phyloP scores from a whole-genome alignment of 2,113 vertebrate genomes.

The Labeo catla region DNA sequence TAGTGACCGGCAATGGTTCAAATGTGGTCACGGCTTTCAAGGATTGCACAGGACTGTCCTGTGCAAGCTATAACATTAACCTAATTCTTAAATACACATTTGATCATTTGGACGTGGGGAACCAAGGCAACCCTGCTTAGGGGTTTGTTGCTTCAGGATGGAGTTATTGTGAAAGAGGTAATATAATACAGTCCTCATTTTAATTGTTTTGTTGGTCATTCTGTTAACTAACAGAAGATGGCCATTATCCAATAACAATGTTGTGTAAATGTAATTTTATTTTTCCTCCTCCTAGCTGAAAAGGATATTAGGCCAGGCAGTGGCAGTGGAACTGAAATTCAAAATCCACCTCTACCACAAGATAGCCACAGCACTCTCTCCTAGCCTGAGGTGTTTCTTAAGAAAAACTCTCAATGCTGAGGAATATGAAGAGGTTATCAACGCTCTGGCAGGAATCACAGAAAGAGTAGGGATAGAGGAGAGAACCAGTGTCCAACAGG shows the following conservation, averaged over 20 bases:
- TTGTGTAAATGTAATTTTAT: background rate
- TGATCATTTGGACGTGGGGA: background rate
- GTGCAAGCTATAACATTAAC: too few relatives aligned
- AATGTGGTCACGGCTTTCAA: too few relatives aligned
- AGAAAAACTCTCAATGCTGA: too few relatives aligned
- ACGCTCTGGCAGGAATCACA: too few relatives aligned
- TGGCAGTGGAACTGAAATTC: constrained; percentile 46
- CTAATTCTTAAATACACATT: too few relatives aligned
- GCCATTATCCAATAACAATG: background rate
- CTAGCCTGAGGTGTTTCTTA: constrained; percentile 23
- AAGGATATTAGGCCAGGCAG: constrained; percentile 19
- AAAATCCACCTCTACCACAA: constrained; percentile 49
- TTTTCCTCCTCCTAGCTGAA: constrained; percentile 15
- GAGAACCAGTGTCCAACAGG: too few relatives aligned
- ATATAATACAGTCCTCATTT: constrained; percentile 15
- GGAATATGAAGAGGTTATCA: too few relatives aligned
- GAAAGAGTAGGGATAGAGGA: too few relatives aligned
- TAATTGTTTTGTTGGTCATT: background rate
- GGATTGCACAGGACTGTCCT: too few relatives aligned
- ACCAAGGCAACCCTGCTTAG: constrained; percentile 36
- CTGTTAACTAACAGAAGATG: background rate
- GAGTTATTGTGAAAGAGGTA: constrained; percentile 22
- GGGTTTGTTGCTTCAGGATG: constrained; percentile 19
- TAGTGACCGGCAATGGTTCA: too few relatives aligned
- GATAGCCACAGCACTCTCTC: constrained; percentile 46